Conservation (phyloP, 2,797 vertebrate species). For the Rhyacichthys aspro region DNA sequence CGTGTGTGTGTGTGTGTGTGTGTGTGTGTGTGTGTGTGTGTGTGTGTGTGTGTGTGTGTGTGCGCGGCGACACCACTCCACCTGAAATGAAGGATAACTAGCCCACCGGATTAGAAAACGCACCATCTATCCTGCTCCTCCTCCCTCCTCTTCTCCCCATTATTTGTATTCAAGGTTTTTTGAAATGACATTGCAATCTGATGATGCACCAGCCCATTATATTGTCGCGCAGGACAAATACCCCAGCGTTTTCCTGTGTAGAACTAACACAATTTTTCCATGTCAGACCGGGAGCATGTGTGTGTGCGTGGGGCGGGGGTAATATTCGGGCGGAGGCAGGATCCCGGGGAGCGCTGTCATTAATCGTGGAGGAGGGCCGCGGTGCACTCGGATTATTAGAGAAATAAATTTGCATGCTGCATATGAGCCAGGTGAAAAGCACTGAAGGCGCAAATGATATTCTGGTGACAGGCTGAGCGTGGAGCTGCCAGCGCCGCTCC, state of each 20-base stretch:
- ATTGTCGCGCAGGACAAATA: slow-evolving; percentile 99
- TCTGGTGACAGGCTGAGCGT: slow-evolving; percentile 73
- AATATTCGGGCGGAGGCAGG: slow-evolving; percentile 88
- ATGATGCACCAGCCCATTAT: slow-evolving; percentile 99
- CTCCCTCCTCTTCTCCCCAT: slow-evolving; percentile 72
- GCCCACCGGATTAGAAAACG: slow-evolving; percentile 92
- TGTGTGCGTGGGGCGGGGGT: slow-evolving; percentile 32
- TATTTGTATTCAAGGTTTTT: slow-evolving; percentile 99
- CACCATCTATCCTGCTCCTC: slow-evolving; percentile 86
- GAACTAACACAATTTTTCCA: slow-evolving; percentile 99
- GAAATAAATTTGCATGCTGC: slow-evolving; percentile 99
- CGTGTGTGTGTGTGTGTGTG: slow-evolving; percentile 45
- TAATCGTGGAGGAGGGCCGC: slow-evolving; percentile 98
- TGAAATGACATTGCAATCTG: slow-evolving; percentile 99
- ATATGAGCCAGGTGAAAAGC: slow-evolving; percentile 99
- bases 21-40: slow-evolving; percentile 63
- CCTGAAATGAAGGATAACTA: slow-evolving; percentile 92
- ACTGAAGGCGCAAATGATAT: slow-evolving; percentile 90
- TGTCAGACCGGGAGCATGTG: slow-evolving; percentile 81
- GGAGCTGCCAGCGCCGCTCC: slow-evolving; percentile 58
- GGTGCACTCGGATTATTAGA: slow-evolving; percentile 99
- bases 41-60: slow-evolving; percentile 63
- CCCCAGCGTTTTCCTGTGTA: slow-evolving; percentile 97
- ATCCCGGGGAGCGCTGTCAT: slow-evolving; percentile 97
- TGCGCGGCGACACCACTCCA: slow-evolving; percentile 73